Conservation (phyloP, 2,888 invertebrate genomes). For the Aphelenchoides bicaudatus region DNA sequence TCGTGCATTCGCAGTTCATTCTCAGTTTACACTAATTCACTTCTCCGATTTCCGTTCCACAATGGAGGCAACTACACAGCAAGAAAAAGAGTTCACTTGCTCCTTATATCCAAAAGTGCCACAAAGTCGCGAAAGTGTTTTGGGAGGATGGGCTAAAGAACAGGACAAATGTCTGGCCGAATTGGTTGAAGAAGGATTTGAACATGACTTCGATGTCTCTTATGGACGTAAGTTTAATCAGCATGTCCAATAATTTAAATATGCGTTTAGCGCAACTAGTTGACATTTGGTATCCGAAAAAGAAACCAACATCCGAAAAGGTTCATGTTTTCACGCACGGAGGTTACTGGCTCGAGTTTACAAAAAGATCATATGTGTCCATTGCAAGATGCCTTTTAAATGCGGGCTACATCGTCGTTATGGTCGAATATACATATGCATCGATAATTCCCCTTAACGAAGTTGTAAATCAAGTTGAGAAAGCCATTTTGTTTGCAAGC, state of each 20-base stretch:
- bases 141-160: background rate
- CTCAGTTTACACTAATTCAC: no score
- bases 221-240: slow-evolving; percentile 1
- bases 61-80: background rate
- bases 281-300: slow-evolving; percentile 11
- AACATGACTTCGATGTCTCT: slow-evolving; percentile 12
- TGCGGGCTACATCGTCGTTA: background rate
- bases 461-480: slow-evolving; percentile 3
- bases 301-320: background rate
- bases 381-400: background rate
- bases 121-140: background rate
- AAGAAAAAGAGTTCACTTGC: background rate
- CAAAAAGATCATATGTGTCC: background rate
- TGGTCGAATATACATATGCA: slow-evolving; percentile 12
- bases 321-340: slow-evolving; percentile 9
- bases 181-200: slow-evolving; percentile 1
- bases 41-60: no score
- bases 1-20: no score
- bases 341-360: slow-evolving; percentile 11
- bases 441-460: background rate
- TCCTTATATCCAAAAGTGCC: background rate
- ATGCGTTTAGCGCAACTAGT: background rate
- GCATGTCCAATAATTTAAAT: background rate
- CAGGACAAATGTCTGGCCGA: background rate
- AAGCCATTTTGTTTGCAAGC: background rate